A percentile compares a stretch with the other conserved stretches of the same genome.
Evolutionary conservation across 1,140 invertebrate species (phyloP).

Genomic region (Diabrotica undecimpunctata): DNA sequence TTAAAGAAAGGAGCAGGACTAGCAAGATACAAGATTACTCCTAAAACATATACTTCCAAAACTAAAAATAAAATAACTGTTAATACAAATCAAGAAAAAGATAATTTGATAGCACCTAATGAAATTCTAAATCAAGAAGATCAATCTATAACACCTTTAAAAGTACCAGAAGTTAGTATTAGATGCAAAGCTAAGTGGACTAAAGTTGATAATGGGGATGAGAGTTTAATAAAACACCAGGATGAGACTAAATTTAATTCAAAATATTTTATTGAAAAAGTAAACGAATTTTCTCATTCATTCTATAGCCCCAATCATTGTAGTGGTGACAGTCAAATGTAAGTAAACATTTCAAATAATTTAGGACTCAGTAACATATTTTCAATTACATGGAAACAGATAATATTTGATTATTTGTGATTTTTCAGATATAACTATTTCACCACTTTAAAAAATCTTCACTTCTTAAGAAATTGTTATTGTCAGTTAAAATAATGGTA

Average conservation of each 20-base stretch:
- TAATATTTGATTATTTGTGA: too few relatives aligned
- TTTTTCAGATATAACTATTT: too few relatives aligned
- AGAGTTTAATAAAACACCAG: neutral
- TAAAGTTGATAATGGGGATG: conserved; percentile 12
- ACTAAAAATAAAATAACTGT: conserved; percentile 4
- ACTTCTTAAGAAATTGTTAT: too few relatives aligned
- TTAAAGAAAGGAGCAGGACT: conserved; percentile 41
- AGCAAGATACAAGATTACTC: conserved; percentile 35
- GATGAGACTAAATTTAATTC: conserved; percentile 2
- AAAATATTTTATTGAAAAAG: conserved; percentile 6
- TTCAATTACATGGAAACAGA: too few relatives aligned
- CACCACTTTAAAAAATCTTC: too few relatives aligned
- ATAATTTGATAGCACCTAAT: neutral
- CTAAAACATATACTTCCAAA: conserved; percentile 22
- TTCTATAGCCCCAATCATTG: neutral
- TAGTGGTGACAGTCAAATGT: neutral
- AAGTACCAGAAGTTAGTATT: conserved; percentile 31
- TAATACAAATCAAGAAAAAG: neutral
- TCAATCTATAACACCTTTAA: conserved; percentile 31
- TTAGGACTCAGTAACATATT: too few relatives aligned
- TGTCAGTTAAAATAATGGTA: too few relatives aligned
- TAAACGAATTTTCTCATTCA: conserved; percentile 15
- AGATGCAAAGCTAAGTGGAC: conserved; percentile 36
- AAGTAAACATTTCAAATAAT: neutral
- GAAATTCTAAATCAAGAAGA: neutral